Evolutionary conservation across 2,888 invertebrate genomes (phyloP), one percentile per base, ranked within the genome.

Genomic region (Cryptocheilus praepositus): DNA sequence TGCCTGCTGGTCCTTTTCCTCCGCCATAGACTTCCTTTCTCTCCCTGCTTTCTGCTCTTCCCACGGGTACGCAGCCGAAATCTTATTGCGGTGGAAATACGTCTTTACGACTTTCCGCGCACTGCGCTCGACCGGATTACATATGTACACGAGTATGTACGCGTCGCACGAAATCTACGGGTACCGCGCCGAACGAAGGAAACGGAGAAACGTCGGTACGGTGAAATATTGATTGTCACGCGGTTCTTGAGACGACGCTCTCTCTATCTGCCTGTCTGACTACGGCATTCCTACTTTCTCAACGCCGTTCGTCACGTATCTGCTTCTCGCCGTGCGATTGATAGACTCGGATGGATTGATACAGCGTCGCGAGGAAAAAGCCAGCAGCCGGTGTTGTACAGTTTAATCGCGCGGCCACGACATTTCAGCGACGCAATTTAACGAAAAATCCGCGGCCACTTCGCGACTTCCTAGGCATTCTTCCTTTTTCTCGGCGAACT

Each of bases 71-170:
- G 56, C 63, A 44, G 22, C n/a, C 69, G 67, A 73, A 81, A 79
- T 80, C 81, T 76, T 77, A 80, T 82, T 79, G 76, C 76, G 62
- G 64, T 67, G 68, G 74, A 80, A 83, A 74, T n/a, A n/a, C 71
- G 76, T 82, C 74, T 80, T 81, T 79, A 76, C 71, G 79, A 75
- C 68, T 71, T 68, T 67, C 64, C 70, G 44, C 70, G 36, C 8
- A 7, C 36, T 53, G 45, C 62, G 16, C 61, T 59, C 54, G 56
- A 61, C 62, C 54, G 59, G 67, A 64, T 76, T 65, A 70, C 71
- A 44, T 58, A 57, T 64, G 25, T 57, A 53, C 58, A 28, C 19
- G 8, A 49, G 22, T 55, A 46, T 51, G 28, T 57, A 19, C n/a
- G 49, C 55, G 44, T 59, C 53, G 51, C 52, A 8, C 36, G 36